Evolutionary conservation across 1,140 invertebrate genomes (phyloP).

Genomic region (Pogonus chalceus): DNA sequence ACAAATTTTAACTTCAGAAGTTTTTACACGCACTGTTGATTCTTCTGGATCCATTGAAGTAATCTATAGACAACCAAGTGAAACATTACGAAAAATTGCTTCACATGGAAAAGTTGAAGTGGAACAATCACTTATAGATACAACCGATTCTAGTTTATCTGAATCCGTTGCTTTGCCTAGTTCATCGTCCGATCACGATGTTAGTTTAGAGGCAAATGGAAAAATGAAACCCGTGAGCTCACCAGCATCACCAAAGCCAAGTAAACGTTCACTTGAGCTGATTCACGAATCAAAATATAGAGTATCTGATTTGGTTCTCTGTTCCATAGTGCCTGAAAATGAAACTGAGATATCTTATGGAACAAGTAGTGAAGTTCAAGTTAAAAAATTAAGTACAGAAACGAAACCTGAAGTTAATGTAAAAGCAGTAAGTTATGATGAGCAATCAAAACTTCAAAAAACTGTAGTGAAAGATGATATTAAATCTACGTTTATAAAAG

Average conservation of each 20-base stretch:
- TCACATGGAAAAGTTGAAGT: conserved; percentile 26
- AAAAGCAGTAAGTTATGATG: no score
- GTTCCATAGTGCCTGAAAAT: conserved; percentile 21
- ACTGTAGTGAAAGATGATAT: no score
- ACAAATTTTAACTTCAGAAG: conserved; percentile 47
- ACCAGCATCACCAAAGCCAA: conserved; percentile 41
- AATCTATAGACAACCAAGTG: conserved; percentile 42
- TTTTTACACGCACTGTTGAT: conserved; percentile 47
- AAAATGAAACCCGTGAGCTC: conserved; percentile 30
- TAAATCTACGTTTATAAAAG: no score
- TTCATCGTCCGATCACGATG: conserved; percentile 42
- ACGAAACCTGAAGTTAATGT: background rate
- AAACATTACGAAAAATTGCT: conserved; percentile 31
- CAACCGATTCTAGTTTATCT: conserved; percentile 48
- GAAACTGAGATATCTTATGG: conserved; percentile 9
- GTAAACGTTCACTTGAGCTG: conserved; percentile 38
- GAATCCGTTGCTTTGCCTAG: conserved; percentile 47
- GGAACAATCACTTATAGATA: conserved; percentile 45
- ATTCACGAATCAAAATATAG: conserved; percentile 36
- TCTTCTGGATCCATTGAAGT: conserved; percentile 45
- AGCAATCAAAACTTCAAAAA: no score
- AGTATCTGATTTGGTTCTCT: conserved; percentile 30
- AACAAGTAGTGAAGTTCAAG: background rate
- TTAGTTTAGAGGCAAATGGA: conserved; percentile 36
- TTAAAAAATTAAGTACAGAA: background rate